phyloP scores from a whole-genome alignment of 2,113 vertebrate genomes.

The Heterochromis multidens region DNA sequence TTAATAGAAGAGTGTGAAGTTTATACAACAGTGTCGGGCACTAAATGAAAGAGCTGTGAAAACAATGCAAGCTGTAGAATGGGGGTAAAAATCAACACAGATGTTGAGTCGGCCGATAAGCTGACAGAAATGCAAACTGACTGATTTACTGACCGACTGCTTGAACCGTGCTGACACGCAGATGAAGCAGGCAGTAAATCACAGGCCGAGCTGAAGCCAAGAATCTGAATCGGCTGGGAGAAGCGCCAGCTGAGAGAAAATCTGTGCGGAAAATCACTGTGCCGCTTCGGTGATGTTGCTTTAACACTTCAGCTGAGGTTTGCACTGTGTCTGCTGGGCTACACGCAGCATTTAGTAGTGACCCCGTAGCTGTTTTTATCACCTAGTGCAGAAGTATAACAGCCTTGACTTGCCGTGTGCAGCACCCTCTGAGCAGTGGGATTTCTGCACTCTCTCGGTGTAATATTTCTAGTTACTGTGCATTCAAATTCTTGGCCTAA shows the following conservation, averaged over 20 bases:
- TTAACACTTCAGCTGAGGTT: neutral
- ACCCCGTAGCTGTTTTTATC: neutral
- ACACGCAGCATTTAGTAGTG: neutral
- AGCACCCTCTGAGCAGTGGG: neutral
- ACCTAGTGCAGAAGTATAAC: neutral
- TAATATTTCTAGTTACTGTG: neutral
- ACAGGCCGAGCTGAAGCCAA: neutral
- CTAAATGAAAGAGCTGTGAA: neutral
- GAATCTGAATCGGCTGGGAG: conserved; percentile 3
- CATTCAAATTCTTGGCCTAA: neutral
- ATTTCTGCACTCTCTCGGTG: neutral
- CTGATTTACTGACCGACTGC: neutral
- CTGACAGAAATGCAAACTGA: neutral
- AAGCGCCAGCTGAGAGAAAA: conserved; percentile 14
- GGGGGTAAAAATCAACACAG: neutral
- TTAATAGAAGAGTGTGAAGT: neutral
- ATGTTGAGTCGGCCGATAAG: neutral
- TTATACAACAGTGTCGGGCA: neutral
- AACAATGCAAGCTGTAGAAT: neutral
- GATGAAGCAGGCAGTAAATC: neutral
- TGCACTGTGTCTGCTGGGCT: neutral
- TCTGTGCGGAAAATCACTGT: neutral
- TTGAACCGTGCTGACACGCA: neutral
- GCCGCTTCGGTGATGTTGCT: neutral
- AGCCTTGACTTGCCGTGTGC: neutral